Evolutionary conservation across 2,888 invertebrate species (phyloP).

Genomic region (Belgica antarctica): DNA sequence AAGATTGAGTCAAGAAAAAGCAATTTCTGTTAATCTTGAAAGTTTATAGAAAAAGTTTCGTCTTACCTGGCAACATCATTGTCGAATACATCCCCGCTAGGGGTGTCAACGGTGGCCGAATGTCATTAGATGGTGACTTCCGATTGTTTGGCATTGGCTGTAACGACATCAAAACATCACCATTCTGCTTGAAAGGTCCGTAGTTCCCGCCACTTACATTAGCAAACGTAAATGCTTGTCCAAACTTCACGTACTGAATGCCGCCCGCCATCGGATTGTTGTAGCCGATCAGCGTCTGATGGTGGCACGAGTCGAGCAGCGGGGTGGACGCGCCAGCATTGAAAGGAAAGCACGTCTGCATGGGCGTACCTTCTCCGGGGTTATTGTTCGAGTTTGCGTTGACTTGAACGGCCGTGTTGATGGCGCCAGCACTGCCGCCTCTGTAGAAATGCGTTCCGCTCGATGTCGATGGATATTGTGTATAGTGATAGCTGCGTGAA

Average conservation of each 20-base stretch:
- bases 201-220: constrained; percentile 50
- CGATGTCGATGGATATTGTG: constrained; percentile 43
- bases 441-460: constrained; percentile 32
- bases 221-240: constrained; percentile 53
- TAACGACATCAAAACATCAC: constrained; percentile 33
- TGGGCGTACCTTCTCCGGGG: constrained; percentile 10
- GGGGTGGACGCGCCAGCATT: constrained; percentile 32
- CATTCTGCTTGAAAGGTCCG: neutral
- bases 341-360: constrained; percentile 43
- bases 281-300: constrained; percentile 57
- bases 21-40: constrained; percentile 12
- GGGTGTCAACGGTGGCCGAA: constrained; percentile 54
- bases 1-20: too few relatives aligned
- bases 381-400: neutral
- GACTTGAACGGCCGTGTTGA: constrained; percentile 48
- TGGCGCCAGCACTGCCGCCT: constrained; percentile 46
- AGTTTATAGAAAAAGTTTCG: neutral
- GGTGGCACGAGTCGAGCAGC: constrained; percentile 44
- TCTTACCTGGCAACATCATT: constrained; percentile 54
- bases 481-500: constrained; percentile 42
- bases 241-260: constrained; percentile 56
- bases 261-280: constrained; percentile 54
- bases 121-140: constrained; percentile 54
- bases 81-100: constrained; percentile 55
- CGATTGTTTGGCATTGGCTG: constrained; percentile 55